Conservation (phyloP, 2,888 invertebrate species). For the Plagiodera versicolora region DNA sequence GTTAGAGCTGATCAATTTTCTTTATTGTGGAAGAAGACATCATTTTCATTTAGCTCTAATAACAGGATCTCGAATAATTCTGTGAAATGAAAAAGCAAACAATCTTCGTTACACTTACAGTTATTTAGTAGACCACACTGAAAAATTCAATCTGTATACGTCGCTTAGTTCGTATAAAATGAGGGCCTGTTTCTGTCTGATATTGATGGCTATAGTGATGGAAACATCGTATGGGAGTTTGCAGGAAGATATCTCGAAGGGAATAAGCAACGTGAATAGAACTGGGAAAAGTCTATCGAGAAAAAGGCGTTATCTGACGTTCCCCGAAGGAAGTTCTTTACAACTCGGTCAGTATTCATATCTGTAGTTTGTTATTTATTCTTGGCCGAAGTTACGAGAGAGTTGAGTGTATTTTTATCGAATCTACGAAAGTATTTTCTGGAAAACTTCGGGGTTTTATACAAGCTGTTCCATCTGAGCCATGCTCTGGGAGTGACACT, state of each 20-base stretch:
- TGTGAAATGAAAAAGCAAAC: constrained; percentile 24
- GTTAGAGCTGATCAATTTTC: neutral
- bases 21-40: too few species aligned
- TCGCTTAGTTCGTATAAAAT: too few species aligned
- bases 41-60: neutral
- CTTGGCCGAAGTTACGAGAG: neutral
- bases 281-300: constrained; percentile 34
- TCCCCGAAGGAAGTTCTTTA: constrained; percentile 48
- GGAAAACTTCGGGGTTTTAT: neutral
- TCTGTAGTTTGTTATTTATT: constrained; percentile 16
- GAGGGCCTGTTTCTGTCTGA: constrained; percentile 15
- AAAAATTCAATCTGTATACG: too few species aligned
- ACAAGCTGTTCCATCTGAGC: too few species aligned
- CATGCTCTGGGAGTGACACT: too few species aligned
- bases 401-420: neutral
- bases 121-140: neutral
- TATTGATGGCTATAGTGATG: constrained; percentile 26
- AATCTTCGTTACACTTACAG: neutral
- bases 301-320: constrained; percentile 40
- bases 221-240: constrained; percentile 32
- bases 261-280: constrained; percentile 31
- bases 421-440: neutral
- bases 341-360: constrained; percentile 49
- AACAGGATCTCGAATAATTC: constrained; percentile 5
- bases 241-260: constrained; percentile 34